These are phyloP conservation scores for Philonicus albiceps DNA, from an alignment of 2,888 invertebrate genomes.

Conservation along the genomic window DNA sequence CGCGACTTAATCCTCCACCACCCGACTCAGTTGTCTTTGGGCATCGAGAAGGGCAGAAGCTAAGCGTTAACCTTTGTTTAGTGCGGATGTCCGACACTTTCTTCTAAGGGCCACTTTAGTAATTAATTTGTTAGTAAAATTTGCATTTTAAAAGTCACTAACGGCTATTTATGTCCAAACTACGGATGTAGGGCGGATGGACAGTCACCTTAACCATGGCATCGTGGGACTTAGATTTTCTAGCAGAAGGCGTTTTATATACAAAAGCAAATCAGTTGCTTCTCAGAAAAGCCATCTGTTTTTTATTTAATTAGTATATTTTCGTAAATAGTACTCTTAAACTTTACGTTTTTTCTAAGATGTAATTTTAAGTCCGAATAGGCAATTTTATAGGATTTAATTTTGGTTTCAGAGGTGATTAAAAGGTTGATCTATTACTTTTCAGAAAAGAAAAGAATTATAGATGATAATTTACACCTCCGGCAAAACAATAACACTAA, in stretches of 20 bases:
- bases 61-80: neutral
- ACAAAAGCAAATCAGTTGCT: neutral
- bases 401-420: too few relatives aligned
- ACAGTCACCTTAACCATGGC: conserved; percentile 33
- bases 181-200: neutral
- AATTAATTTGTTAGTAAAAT: neutral
- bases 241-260: neutral
- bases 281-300: neutral
- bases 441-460: too few relatives aligned
- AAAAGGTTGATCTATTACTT: too few relatives aligned
- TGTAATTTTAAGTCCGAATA: too few relatives aligned
- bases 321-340: too few relatives aligned
- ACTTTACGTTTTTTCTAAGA: too few relatives aligned
- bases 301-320: too few relatives aligned
- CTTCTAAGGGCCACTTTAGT: conserved; percentile 5
- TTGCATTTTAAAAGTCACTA: neutral
- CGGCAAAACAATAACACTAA: too few relatives aligned
- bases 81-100: conserved; percentile 38
- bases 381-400: too few relatives aligned
- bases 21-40: neutral
- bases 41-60: neutral
- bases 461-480: too few relatives aligned
- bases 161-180: neutral
- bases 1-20: neutral
- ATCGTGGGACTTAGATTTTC: neutral